Conservation (phyloP, 2,113 vertebrate species). For the Mellivora capensis region DNA sequence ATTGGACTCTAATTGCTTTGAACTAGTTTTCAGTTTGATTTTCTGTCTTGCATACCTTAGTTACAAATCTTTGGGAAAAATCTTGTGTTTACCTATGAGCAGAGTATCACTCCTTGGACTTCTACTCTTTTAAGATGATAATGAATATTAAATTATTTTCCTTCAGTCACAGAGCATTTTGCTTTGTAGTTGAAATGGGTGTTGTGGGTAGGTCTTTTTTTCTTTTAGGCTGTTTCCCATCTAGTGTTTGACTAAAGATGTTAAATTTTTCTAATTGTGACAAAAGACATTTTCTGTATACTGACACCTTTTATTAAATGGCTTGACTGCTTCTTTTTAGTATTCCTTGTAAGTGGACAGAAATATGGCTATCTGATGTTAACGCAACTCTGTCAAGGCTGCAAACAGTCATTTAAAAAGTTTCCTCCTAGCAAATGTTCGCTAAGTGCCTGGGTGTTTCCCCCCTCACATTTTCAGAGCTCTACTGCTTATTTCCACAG, state of each 20-base stretch:
- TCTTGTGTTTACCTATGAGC: conserved; percentile 26
- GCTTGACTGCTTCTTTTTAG: conserved; percentile 51
- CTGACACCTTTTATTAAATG: conserved; percentile 63
- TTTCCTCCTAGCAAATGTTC: conserved; percentile 30
- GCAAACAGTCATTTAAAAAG: conserved; percentile 59
- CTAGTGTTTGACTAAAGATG: conserved; percentile 69
- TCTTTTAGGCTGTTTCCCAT: conserved; percentile 57
- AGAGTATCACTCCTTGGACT: conserved; percentile 53
- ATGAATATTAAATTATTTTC: conserved; percentile 54
- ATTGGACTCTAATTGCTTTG: conserved; percentile 59
- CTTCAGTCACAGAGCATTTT: conserved; percentile 48
- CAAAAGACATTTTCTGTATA: conserved; percentile 46
- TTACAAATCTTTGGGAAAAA: conserved; percentile 42
- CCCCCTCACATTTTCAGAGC: not conserved
- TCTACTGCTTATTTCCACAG: not conserved
- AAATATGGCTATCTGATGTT: conserved; percentile 52
- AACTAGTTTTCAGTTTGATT: conserved; percentile 55
- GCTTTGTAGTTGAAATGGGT: conserved; percentile 56
- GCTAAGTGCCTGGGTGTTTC: conserved; percentile 31
- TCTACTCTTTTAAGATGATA: conserved; percentile 27
- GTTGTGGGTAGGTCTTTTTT: conserved; percentile 25
- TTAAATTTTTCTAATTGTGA: conserved; percentile 70
- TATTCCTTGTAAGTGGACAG: conserved; percentile 45
- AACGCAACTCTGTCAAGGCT: conserved; percentile 43
- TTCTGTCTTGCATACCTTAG: conserved; percentile 57